Evolutionary conservation across 1,140 invertebrate genomes (phyloP).

Genomic region (Psix sp.): DNA sequence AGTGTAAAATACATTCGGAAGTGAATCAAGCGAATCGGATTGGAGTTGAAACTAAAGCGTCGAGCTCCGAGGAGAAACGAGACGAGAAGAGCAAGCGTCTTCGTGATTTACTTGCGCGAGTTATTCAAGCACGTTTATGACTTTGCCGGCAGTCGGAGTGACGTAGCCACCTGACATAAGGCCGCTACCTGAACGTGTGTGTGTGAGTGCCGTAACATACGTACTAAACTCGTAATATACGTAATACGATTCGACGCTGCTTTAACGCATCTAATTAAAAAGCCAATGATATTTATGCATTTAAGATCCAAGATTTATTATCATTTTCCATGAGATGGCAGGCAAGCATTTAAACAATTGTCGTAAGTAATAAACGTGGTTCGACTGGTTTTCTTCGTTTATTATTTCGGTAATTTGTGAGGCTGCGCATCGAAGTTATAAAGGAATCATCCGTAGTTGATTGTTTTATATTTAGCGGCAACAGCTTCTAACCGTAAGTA

Average conservation of each 20-base stretch:
- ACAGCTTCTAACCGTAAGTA: no score
- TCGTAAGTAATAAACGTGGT: background rate
- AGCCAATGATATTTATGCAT: slow-evolving; percentile 39
- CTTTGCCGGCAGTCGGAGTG: slow-evolving; percentile 57
- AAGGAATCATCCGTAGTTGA: no score
- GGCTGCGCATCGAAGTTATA: no score
- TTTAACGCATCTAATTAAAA: slow-evolving; percentile 56
- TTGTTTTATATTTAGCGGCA: no score
- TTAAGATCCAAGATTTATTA: slow-evolving; percentile 6
- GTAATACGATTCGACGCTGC: slow-evolving; percentile 47
- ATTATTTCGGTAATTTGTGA: no score
- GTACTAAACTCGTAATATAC: slow-evolving; percentile 48
- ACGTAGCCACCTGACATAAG: slow-evolving; percentile 54
- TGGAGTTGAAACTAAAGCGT: slow-evolving; percentile 48
- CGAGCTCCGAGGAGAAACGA: slow-evolving; percentile 34
- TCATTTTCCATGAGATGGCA: slow-evolving; percentile 11
- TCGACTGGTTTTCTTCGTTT: background rate
- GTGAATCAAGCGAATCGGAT: slow-evolving; percentile 58
- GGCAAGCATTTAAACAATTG: background rate
- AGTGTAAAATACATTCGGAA: slow-evolving; percentile 58
- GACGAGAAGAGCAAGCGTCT: slow-evolving; percentile 49
- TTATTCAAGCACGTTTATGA: slow-evolving; percentile 61
- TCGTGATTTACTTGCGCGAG: slow-evolving; percentile 61
- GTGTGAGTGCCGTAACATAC: slow-evolving; percentile 42
- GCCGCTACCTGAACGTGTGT: slow-evolving; percentile 34